Evolutionary conservation across 92 coral and sea anemone genomes (phyloP).

Genomic region (Plumapathes pennacea): DNA sequence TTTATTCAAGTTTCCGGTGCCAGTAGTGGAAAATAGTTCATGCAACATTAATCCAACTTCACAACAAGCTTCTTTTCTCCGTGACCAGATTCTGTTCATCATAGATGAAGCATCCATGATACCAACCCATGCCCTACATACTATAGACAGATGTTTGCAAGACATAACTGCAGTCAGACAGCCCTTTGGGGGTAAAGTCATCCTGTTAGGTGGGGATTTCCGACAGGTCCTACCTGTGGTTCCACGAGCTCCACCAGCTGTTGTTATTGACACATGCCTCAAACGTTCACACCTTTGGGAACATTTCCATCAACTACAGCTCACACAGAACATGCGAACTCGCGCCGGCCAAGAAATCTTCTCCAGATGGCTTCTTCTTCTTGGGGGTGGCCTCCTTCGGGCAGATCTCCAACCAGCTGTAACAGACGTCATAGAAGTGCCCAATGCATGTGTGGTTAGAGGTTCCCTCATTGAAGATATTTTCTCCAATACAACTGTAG

Average conservation of each 20-base stretch:
- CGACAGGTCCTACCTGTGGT: neutral
- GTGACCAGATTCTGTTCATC: neutral
- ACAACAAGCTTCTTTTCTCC: neutral
- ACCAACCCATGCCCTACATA: neutral
- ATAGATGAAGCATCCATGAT: neutral
- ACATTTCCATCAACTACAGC: neutral
- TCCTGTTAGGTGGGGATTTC: slow-evolving; percentile 2
- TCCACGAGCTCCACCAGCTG: neutral
- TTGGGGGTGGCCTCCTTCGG: neutral
- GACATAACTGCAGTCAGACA: neutral
- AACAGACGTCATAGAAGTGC: neutral
- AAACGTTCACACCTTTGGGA: neutral
- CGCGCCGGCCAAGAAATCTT: neutral
- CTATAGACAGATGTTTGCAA: neutral
- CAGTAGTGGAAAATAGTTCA: neutral
- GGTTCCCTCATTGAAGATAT: neutral
- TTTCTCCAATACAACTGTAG: neutral
- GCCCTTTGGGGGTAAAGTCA: slow-evolving; percentile 2
- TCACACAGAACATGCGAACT: slow-evolving; percentile 1
- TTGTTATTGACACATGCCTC: neutral
- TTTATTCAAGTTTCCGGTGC: slow-evolving; percentile 9
- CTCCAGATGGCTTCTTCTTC: neutral
- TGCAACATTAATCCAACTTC: neutral
- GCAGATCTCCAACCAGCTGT: too few relatives aligned
- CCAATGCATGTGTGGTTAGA: neutral